These are phyloP conservation scores for Salvelinus alpinus DNA, from an alignment of 2,113 vertebrate genomes.

Conservation along the genomic window DNA sequence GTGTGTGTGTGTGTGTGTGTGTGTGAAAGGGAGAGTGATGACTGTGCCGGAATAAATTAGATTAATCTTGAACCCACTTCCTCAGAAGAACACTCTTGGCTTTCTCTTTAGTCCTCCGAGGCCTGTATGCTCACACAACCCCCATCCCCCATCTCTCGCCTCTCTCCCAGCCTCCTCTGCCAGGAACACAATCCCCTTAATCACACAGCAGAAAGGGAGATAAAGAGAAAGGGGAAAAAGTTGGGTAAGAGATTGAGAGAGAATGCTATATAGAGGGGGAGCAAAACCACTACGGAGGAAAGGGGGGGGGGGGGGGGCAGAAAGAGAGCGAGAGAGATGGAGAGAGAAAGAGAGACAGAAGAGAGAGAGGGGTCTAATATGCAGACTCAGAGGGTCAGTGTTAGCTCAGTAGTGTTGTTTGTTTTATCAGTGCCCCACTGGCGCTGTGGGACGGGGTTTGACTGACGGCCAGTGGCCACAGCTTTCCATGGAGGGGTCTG, in stretches of 20 bases:
- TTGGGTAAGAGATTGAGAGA: constrained; percentile 11
- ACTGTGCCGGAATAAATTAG: constrained; percentile 56
- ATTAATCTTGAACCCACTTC: constrained; percentile 61
- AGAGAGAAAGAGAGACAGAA: constrained; percentile 36
- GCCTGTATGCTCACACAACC: constrained; percentile 38
- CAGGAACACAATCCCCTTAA: constrained; percentile 63
- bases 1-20: not conserved
- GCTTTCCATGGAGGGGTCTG: constrained; percentile 65
- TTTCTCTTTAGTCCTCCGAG: constrained; percentile 59
- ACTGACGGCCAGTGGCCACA: constrained; percentile 72
- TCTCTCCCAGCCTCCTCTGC: constrained; percentile 51
- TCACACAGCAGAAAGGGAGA: constrained; percentile 45
- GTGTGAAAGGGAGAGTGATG: constrained; percentile 41
- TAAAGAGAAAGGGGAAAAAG: constrained; percentile 15
- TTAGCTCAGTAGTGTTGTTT: constrained; percentile 68
- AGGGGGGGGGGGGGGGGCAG: constrained; percentile 2
- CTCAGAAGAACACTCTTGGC: constrained; percentile 55
- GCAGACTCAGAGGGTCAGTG: constrained; percentile 60
- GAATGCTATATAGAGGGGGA: constrained; percentile 12
- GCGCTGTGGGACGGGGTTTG: constrained; percentile 64
- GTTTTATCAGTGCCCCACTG: constrained; percentile 72
- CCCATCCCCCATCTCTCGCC: constrained; percentile 35
- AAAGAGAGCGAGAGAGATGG: constrained; percentile 1
- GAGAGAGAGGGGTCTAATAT: constrained; percentile 39
- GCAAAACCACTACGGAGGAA: constrained; percentile 9